These are phyloP conservation scores for Brachyptera risi DNA, from an alignment of 2,888 invertebrate species.

Conservation along the genomic window DNA sequence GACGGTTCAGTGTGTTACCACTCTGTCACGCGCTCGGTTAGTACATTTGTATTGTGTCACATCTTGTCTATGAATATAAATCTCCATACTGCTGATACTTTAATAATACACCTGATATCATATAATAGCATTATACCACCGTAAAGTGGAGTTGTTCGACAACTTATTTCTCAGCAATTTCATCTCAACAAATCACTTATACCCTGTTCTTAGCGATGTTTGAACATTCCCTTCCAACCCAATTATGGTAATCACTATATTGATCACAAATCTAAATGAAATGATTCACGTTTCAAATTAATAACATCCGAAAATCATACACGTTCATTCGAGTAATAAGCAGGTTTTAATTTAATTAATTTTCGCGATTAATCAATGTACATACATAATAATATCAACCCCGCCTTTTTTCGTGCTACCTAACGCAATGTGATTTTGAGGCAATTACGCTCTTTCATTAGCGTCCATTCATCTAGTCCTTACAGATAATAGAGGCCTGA, in stretches of 20 bases:
- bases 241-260: background rate
- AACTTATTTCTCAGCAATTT: too few relatives aligned
- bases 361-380: constrained; percentile 10
- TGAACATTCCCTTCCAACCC: background rate
- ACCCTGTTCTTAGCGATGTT: too few relatives aligned
- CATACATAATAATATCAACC: constrained; percentile 17
- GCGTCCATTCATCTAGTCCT: background rate
- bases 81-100: too few relatives aligned
- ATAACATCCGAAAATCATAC: background rate
- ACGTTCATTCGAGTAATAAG: background rate
- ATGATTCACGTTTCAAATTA: background rate
- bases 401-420: background rate
- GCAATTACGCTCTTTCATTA: background rate
- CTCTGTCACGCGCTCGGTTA: too few relatives aligned
- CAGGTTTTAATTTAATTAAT: constrained; percentile 19
- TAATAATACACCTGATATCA: too few relatives aligned
- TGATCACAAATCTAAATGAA: background rate
- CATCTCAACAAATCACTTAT: too few relatives aligned
- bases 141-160: too few relatives aligned
- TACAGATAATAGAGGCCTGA: constrained; percentile 10
- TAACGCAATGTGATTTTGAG: background rate
- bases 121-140: too few relatives aligned
- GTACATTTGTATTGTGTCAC: too few relatives aligned
- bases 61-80: too few relatives aligned
- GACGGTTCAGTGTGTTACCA: too few relatives aligned